Evolutionary conservation across 2,888 invertebrate genomes (phyloP).

Genomic region (Drosophila trichaetosa): DNA sequence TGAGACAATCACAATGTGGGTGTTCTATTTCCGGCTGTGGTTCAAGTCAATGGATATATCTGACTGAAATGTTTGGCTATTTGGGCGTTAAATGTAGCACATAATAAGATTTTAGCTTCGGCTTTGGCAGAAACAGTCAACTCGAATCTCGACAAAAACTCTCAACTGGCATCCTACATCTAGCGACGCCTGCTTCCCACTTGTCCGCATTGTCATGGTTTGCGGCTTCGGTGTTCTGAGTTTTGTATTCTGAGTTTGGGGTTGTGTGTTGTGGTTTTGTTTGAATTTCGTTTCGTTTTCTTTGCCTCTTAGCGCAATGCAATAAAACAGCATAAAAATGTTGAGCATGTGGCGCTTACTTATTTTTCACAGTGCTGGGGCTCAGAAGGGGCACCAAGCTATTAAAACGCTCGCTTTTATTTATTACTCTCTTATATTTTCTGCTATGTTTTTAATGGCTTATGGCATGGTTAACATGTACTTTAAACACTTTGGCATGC

Average conservation of each 20-base stretch:
- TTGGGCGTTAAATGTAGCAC: conserved; percentile 78
- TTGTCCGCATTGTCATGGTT: conserved; percentile 37
- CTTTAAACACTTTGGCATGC: neutral
- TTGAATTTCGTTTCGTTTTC: conserved; percentile 42
- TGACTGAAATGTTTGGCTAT: conserved; percentile 53
- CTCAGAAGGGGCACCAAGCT: neutral
- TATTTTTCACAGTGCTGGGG: conserved; percentile 45
- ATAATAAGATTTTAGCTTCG: conserved; percentile 69
- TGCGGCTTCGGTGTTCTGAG: neutral
- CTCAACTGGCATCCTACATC: conserved; percentile 6
- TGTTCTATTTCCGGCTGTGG: conserved; percentile 34
- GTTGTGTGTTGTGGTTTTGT: conserved; percentile 17
- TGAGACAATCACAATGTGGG: conserved; percentile 33
- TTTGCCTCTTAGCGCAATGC: conserved; percentile 69
- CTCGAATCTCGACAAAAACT: conserved; percentile 4
- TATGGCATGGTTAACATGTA: neutral
- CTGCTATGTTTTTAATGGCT: neutral
- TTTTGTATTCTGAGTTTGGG: neutral
- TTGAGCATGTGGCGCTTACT: conserved; percentile 75
- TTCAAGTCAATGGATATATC: conserved; percentile 43
- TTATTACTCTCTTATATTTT: neutral
- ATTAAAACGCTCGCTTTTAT: neutral
- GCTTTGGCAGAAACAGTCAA: conserved; percentile 12
- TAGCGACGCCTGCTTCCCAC: conserved; percentile 6
- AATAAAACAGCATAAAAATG: conserved; percentile 79